Conservation (phyloP, 1,140 invertebrate species). For the Micrasema minimum region DNA sequence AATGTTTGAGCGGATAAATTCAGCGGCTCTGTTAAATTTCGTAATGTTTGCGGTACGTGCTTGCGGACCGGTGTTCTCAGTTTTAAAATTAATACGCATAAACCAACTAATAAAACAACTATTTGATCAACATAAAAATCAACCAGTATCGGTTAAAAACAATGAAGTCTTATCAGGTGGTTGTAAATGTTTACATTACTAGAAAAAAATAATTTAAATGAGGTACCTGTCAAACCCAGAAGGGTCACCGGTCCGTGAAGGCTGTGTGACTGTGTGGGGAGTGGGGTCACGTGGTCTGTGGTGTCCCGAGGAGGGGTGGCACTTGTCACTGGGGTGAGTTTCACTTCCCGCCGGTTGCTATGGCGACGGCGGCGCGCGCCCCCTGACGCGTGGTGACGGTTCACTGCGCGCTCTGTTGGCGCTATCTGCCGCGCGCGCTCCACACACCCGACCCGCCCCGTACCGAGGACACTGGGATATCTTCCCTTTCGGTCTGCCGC, state of each 20-base stretch:
- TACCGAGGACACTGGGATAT: neutral
- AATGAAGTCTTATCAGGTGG: too few relatives aligned
- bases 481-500: conserved; percentile 25
- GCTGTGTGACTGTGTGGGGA: neutral
- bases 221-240: conserved; percentile 29
- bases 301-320: conserved; percentile 1
- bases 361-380: conserved; percentile 45
- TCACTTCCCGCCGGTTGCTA: conserved; percentile 40
- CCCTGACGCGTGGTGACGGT: conserved; percentile 38
- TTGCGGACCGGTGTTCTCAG: too few relatives aligned
- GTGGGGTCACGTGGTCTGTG: too few relatives aligned
- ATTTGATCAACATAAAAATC: too few relatives aligned
- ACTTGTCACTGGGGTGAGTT: conserved; percentile 31
- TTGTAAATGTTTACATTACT: too few relatives aligned
- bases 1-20: too few relatives aligned
- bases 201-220: too few relatives aligned
- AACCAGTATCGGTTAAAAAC: too few relatives aligned
- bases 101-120: too few relatives aligned
- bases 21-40: too few relatives aligned
- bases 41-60: too few relatives aligned
- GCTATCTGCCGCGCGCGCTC: conserved; percentile 39
- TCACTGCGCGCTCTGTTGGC: conserved; percentile 46
- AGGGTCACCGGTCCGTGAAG: conserved; percentile 8
- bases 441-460: conserved; percentile 3
- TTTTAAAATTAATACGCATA: too few relatives aligned